Evolutionary conservation across 2,888 invertebrate species (phyloP).

Genomic region (Dryomyza anilis): DNA sequence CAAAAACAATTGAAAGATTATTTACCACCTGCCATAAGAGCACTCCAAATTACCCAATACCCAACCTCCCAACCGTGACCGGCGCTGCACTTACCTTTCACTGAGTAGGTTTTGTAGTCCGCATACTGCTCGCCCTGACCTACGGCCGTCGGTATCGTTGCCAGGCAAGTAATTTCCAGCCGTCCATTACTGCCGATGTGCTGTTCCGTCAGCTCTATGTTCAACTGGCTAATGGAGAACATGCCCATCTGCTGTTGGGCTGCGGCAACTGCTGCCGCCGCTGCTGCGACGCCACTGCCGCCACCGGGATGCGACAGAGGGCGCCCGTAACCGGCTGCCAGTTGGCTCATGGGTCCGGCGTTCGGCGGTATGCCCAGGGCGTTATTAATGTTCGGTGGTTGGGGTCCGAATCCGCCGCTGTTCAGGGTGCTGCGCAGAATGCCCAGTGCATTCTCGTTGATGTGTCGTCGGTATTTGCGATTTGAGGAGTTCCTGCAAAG

Average conservation of each 20-base stretch:
- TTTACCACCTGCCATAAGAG: not conserved
- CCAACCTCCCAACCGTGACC: not conserved
- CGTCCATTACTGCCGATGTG: conserved; percentile 73
- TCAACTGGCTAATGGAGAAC: conserved; percentile 71
- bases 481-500: conserved; percentile 53
- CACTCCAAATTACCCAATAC: not conserved
- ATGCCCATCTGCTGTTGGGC: conserved; percentile 55
- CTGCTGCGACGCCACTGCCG: conserved; percentile 53
- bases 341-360: conserved; percentile 55
- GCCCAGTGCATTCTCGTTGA: conserved; percentile 54
- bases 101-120: conserved; percentile 74
- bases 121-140: conserved; percentile 75
- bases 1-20: not conserved
- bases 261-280: conserved; percentile 54
- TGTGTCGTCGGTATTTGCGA: conserved; percentile 58
- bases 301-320: conserved; percentile 54
- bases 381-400: conserved; percentile 52
- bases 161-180: conserved; percentile 75
- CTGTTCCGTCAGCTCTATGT: conserved; percentile 74
- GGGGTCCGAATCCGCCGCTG: conserved; percentile 53
- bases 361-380: conserved; percentile 54
- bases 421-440: conserved; percentile 55
- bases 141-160: conserved; percentile 78
- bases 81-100: conserved; percentile 67
- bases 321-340: conserved; percentile 52